Evolutionary conservation across 2,113 vertebrate genomes (phyloP).

Genomic region (Bostrychus sinensis): DNA sequence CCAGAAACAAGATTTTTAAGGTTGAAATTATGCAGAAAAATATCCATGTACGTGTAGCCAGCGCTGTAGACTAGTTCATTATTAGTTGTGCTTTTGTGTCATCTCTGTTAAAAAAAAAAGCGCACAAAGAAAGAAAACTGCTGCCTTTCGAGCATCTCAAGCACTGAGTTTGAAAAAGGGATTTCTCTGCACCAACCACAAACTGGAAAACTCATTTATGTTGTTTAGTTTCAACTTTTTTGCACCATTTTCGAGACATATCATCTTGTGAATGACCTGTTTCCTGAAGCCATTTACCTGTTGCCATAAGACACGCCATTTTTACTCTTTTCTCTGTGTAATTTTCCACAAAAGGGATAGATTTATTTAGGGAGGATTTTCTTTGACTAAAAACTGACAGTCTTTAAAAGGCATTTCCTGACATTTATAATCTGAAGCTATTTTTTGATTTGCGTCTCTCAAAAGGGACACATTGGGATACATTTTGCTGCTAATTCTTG

Average conservation of each 20-base stretch:
- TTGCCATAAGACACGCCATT: constrained; percentile 19
- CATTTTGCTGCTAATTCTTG: constrained; percentile 61
- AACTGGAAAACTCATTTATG: constrained; percentile 39
- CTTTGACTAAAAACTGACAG: constrained; percentile 23
- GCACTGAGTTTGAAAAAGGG: constrained; percentile 17
- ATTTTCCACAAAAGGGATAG: constrained; percentile 18
- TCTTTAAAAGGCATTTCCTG: constrained; percentile 26
- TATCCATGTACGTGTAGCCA: not conserved
- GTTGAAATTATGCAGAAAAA: too few relatives aligned
- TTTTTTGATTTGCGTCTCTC: not conserved
- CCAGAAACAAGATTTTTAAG: too few relatives aligned
- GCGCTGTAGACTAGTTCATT: not conserved
- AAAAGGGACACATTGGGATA: constrained; percentile 6
- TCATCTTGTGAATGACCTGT: constrained; percentile 37
- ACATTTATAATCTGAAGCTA: constrained; percentile 14
- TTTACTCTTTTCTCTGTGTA: constrained; percentile 17
- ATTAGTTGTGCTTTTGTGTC: constrained; percentile 13
- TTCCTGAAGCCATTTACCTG: constrained; percentile 25
- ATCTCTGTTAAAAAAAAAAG: constrained; percentile 1
- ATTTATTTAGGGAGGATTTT: not conserved
- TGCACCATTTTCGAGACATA: constrained; percentile 65
- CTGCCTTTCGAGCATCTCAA: constrained; percentile 17
- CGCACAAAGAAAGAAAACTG: not conserved
- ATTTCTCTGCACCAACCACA: constrained; percentile 1
- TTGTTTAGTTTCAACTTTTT: constrained; percentile 27